Conservation (phyloP, 2,888 invertebrate genomes). For the Acleris emargana region DNA sequence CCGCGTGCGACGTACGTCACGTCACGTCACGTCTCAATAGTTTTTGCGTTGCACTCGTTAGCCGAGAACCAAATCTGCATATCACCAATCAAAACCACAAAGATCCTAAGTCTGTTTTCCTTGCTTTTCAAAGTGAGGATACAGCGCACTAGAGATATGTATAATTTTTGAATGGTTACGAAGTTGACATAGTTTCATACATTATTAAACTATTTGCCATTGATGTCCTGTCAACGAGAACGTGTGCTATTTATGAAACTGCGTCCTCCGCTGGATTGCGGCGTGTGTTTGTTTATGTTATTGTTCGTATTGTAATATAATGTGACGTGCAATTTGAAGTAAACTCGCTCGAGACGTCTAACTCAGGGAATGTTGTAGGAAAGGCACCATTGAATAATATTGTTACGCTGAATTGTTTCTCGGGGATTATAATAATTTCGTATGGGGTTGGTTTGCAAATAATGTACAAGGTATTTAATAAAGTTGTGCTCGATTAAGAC, state of each 20-base stretch:
- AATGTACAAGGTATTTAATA: no score
- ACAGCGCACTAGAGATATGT: no score
- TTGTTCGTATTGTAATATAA: constrained; percentile 23
- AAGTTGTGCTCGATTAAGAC: no score
- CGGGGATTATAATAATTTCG: no score
- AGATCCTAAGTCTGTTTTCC: no score
- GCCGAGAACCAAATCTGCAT: constrained; percentile 3
- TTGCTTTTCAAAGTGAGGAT: no score
- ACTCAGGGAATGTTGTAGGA: neutral
- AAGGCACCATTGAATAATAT: neutral
- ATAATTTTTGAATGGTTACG: no score
- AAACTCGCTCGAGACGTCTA: neutral
- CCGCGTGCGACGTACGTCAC: constrained; percentile 25
- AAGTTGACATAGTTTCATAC: no score
- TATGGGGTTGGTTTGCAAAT: no score
- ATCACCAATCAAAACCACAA: no score
- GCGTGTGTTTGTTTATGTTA: constrained; percentile 17
- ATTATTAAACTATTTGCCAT: no score
- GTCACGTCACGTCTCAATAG: constrained; percentile 26
- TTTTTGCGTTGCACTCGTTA: constrained; percentile 31
- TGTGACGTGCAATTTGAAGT: constrained; percentile 21
- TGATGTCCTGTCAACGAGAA: constrained; percentile 16
- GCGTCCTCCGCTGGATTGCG: neutral
- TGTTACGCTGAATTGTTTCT: neutral
- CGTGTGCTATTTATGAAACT: constrained; percentile 11